These are phyloP conservation scores for Formica selysi DNA, from an alignment of 1,140 invertebrate genomes.

Conservation along the genomic window DNA sequence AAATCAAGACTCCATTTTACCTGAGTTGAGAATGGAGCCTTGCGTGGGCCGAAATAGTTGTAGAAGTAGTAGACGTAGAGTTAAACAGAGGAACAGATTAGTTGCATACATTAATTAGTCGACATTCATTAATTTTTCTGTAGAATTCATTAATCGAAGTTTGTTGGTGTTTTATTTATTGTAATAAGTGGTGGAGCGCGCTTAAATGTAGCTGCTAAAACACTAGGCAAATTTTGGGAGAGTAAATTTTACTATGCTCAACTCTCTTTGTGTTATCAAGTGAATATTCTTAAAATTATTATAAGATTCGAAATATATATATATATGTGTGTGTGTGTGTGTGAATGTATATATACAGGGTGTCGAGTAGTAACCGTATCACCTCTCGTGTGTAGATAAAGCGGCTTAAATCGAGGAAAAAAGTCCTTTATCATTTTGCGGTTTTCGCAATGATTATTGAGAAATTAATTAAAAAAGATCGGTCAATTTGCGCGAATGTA, in stretches of 20 bases:
- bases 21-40: slow-evolving; percentile 86
- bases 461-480: no score
- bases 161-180: slow-evolving; percentile 59
- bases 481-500: no score
- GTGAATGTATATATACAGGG: neutral
- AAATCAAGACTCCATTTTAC: slow-evolving; percentile 87
- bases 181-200: slow-evolving; percentile 77
- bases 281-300: neutral
- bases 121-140: slow-evolving; percentile 70
- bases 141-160: slow-evolving; percentile 49
- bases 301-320: neutral
- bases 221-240: slow-evolving; percentile 73
- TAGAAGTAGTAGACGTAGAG: slow-evolving; percentile 85
- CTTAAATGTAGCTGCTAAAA: slow-evolving; percentile 78
- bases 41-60: slow-evolving; percentile 86
- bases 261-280: slow-evolving; percentile 55
- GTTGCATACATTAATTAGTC: slow-evolving; percentile 77
- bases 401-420: no score
- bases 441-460: no score
- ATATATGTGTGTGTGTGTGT: no score
- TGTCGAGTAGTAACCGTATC: no score
- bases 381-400: no score
- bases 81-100: slow-evolving; percentile 85
- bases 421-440: no score
- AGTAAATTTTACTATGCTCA: slow-evolving; percentile 75